These are phyloP conservation scores for Oscheius sp. DNA, from an alignment of 2,888 invertebrate genomes.

Conservation along the genomic window DNA sequence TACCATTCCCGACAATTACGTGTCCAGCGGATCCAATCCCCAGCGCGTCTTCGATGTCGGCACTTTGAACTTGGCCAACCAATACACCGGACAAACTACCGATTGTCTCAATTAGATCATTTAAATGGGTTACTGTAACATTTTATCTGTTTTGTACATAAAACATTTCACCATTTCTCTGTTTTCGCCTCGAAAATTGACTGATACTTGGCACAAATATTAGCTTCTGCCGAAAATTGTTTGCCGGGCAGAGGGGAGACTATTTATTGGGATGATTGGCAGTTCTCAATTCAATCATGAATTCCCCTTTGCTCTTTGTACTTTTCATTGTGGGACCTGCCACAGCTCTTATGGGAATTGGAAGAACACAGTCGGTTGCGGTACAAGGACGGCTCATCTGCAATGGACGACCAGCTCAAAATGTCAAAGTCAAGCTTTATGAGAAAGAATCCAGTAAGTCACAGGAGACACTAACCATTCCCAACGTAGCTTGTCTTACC, in stretches of 20 bases:
- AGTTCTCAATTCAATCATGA: no score
- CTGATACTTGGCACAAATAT: constrained; percentile 4
- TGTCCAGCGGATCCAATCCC: constrained; percentile 51
- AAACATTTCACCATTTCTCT: not conserved
- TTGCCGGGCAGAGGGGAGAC: not conserved
- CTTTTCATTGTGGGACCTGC: constrained; percentile 25
- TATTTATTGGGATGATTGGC: not conserved
- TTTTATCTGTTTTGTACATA: constrained; percentile 1
- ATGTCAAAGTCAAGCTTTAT: constrained; percentile 57
- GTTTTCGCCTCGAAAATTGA: not conserved
- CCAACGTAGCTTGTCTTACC: no score
- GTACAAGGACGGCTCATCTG: constrained; percentile 56
- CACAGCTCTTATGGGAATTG: constrained; percentile 50
- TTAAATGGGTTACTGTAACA: not conserved
- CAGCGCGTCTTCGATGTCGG: constrained; percentile 55
- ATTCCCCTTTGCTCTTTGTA: not conserved
- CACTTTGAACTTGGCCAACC: constrained; percentile 58
- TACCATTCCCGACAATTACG: constrained; percentile 60
- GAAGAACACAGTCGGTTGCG: constrained; percentile 54
- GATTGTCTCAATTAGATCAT: constrained; percentile 50
- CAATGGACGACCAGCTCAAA: constrained; percentile 53
- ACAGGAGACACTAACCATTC: not conserved
- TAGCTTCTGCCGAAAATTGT: not conserved
- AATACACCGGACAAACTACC: constrained; percentile 57
- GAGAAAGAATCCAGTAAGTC: constrained; percentile 57